Evolutionary conservation across 1,140 invertebrate species (phyloP).

Genomic region (Bombus picipes): DNA sequence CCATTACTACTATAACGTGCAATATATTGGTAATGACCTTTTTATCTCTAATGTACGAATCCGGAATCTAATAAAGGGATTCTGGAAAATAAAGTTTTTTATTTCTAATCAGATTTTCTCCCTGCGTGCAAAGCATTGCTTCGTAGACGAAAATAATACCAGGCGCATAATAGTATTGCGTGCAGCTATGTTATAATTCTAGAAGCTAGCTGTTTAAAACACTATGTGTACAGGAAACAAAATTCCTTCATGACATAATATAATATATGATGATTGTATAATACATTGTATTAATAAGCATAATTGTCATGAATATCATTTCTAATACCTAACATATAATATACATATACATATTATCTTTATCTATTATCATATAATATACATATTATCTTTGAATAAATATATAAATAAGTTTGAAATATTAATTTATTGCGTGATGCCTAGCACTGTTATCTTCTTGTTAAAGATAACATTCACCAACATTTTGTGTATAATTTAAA

Average conservation of each 20-base stretch:
- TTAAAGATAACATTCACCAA: neutral
- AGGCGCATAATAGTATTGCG: neutral
- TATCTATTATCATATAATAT: too few relatives aligned
- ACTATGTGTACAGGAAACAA: neutral
- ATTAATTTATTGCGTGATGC: neutral
- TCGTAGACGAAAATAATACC: slow-evolving; percentile 10
- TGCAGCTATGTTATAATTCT: slow-evolving; percentile 24
- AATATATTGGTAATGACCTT: neutral
- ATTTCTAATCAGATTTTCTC: neutral
- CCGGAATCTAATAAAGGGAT: neutral
- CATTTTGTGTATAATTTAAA: neutral
- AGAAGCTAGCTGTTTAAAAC: neutral
- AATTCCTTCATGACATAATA: neutral
- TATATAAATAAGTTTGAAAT: neutral
- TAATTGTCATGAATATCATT: too few relatives aligned
- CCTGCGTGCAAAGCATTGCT: neutral
- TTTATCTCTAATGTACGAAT: neutral
- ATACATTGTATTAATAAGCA: too few relatives aligned
- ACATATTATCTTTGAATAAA: too few relatives aligned
- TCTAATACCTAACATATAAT: neutral
- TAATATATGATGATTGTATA: too few relatives aligned
- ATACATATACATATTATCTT: too few relatives aligned
- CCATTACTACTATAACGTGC: slow-evolving; percentile 5
- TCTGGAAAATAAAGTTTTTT: neutral
- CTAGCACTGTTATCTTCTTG: neutral